Conservation (phyloP, 2,113 vertebrate genomes). For the Chrysochloris asiatica region DNA sequence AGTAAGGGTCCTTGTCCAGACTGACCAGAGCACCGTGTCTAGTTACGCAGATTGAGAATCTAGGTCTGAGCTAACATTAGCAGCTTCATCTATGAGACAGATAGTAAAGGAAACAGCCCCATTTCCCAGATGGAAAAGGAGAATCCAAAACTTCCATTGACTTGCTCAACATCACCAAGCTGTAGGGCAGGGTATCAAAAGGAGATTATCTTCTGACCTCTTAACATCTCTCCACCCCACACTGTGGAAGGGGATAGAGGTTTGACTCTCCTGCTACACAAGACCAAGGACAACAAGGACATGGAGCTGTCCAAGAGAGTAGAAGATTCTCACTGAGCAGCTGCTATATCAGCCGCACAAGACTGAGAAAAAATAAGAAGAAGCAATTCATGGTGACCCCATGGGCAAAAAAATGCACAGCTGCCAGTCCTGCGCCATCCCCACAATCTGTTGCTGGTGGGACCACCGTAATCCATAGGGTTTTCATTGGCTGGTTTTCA, state of each 20-base stretch:
- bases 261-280: neutral
- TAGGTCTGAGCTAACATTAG: neutral
- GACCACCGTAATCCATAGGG: neutral
- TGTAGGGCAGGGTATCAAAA: too few relatives aligned
- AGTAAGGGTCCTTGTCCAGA: too few relatives aligned
- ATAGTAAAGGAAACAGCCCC: neutral
- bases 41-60: fast-evolving
- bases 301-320: neutral
- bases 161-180: too few relatives aligned
- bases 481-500: neutral
- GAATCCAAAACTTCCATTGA: neutral
- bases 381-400: neutral
- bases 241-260: neutral
- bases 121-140: neutral
- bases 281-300: neutral
- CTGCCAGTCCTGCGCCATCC: neutral
- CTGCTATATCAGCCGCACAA: fast-evolving
- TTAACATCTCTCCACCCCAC: fast-evolving
- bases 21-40: fast-evolving
- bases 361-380: neutral
- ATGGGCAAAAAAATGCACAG: neutral
- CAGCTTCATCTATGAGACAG: fast-evolving
- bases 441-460: neutral
- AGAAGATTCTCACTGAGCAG: too few relatives aligned
- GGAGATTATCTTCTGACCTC: too few relatives aligned